phyloP scores from a whole-genome alignment of 2,888 invertebrate genomes.

The Nomada ferruginata region DNA sequence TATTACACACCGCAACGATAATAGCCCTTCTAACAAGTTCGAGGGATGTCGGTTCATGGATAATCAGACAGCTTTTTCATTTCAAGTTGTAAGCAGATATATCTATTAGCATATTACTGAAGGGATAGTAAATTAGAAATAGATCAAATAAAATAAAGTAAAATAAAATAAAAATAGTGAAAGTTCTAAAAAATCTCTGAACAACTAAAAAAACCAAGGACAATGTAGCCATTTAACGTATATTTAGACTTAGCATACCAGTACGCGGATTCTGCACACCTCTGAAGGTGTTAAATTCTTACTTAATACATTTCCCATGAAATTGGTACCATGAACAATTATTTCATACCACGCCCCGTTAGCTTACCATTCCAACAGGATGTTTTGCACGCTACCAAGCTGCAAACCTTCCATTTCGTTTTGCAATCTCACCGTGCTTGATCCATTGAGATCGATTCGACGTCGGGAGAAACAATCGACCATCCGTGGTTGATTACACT shows the following conservation, averaged over 20 bases:
- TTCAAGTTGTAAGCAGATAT: too few species aligned
- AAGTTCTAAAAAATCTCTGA: too few species aligned
- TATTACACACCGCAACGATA: background rate
- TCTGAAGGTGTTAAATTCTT: slow-evolving; percentile 20
- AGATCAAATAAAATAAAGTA: too few species aligned
- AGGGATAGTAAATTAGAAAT: too few species aligned
- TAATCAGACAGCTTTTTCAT: too few species aligned
- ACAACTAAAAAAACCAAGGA: background rate
- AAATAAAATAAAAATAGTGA: too few species aligned
- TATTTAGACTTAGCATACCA: background rate
- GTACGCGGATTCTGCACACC: background rate
- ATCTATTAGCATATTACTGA: too few species aligned
- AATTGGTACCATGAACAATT: slow-evolving; percentile 43
- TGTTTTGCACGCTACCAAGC: slow-evolving; percentile 31
- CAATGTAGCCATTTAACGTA: background rate
- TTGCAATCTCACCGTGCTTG: slow-evolving; percentile 36
- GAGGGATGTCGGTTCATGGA: too few species aligned
- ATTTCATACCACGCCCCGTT: slow-evolving; percentile 28
- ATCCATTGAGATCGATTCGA: slow-evolving; percentile 19
- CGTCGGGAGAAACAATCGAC: slow-evolving; percentile 40
- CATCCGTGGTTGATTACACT: slow-evolving; percentile 22
- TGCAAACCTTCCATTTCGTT: slow-evolving; percentile 27
- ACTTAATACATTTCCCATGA: slow-evolving; percentile 37
- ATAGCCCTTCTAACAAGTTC: slow-evolving; percentile 1
- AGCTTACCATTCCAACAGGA: slow-evolving; percentile 10